A percentile compares a stretch with the other conserved stretches of the same genome.
These are phyloP conservation scores for Mythimna impura DNA, from an alignment of 2,888 invertebrate species.

Conservation along the genomic window DNA sequence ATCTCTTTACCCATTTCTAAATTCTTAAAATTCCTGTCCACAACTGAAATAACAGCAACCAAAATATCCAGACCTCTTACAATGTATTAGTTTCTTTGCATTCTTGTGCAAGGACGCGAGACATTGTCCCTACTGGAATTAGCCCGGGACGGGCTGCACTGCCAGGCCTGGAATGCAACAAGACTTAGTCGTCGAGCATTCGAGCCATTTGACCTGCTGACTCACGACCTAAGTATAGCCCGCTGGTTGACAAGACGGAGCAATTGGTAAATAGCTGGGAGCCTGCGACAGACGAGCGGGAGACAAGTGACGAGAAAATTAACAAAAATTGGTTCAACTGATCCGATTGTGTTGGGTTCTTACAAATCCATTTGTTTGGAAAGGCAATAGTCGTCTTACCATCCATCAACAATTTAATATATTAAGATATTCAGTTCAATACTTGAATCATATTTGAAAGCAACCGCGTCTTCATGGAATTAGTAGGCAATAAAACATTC, in stretches of 20 bases:
- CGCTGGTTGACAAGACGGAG: conserved; percentile 34
- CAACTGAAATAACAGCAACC: conserved; percentile 43
- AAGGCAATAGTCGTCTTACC: background rate
- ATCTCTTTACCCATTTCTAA: conserved; percentile 18
- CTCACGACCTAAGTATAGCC: conserved; percentile 55
- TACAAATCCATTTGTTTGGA: background rate
- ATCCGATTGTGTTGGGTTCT: background rate
- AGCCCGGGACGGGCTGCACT: conserved; percentile 36
- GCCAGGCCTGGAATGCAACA: conserved; percentile 60
- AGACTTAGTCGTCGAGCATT: conserved; percentile 44
- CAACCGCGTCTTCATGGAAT: background rate
- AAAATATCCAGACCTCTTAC: conserved; percentile 41
- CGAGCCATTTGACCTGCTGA: conserved; percentile 58
- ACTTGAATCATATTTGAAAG: background rate
- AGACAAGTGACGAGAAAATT: conserved; percentile 31
- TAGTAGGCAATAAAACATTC: background rate
- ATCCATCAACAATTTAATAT: background rate
- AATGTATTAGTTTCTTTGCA: conserved; percentile 53
- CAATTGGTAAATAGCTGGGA: conserved; percentile 35
- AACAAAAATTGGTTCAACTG: conserved; percentile 15
- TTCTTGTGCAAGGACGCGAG: conserved; percentile 62
- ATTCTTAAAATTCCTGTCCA: conserved; percentile 30
- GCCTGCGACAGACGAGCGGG: conserved; percentile 38
- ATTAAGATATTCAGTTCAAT: background rate
- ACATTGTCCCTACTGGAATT: conserved; percentile 59